These are phyloP conservation scores for Anabacerthia variegaticeps DNA, from an alignment of 2,797 vertebrate genomes.

Conservation along the genomic window DNA sequence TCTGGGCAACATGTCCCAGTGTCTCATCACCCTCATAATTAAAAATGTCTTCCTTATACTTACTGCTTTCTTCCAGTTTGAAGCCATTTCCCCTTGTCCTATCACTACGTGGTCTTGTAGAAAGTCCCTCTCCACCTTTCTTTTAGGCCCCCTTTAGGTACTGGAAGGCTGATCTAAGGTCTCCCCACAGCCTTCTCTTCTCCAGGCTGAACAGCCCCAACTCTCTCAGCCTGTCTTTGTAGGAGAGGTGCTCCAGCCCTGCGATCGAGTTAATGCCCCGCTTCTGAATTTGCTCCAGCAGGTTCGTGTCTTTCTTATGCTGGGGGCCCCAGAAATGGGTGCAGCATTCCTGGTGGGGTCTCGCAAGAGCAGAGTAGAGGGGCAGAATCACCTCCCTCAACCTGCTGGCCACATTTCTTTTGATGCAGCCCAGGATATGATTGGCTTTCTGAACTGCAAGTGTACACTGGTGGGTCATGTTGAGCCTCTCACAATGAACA, in stretches of 20 bases:
- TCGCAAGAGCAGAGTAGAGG: background rate
- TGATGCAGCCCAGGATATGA: background rate
- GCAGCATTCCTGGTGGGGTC: background rate
- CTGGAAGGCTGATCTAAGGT: background rate
- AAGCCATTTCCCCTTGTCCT: background rate
- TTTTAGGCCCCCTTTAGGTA: background rate
- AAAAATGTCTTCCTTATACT: background rate
- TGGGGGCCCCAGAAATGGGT: background rate
- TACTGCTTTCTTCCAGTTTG: background rate
- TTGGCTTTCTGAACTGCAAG: background rate
- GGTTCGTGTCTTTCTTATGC: fast-evolving
- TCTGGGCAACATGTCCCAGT: background rate
- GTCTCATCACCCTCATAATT: background rate
- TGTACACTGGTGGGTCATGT: background rate
- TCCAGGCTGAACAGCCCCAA: background rate
- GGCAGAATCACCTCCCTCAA: background rate
- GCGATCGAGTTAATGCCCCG: too few relatives aligned
- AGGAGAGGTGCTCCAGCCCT: background rate
- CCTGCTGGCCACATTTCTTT: background rate
- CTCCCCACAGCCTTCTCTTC: background rate
- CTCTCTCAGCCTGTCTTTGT: background rate
- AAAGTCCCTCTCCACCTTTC: background rate
- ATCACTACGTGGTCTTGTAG: background rate
- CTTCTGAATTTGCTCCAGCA: background rate
- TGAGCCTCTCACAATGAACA: background rate